These are phyloP conservation scores for Plecturocebus donacophilus DNA, from an alignment of 2,113 vertebrate genomes.

Conservation along the genomic window DNA sequence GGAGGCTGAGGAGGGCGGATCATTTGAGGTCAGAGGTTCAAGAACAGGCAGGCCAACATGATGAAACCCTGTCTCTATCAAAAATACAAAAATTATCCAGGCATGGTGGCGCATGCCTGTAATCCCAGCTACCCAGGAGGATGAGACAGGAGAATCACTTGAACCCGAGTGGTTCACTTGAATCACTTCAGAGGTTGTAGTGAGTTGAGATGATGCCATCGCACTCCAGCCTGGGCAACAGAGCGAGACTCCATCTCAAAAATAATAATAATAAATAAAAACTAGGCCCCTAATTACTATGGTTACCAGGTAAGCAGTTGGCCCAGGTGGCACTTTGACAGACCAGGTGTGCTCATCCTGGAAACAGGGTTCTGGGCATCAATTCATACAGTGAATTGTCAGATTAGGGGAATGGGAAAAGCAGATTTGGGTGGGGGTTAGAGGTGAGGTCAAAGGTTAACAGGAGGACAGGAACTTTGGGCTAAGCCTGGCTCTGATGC, in stretches of 20 bases:
- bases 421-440: not conserved
- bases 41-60: not conserved
- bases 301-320: constrained; percentile 16
- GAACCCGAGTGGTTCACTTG: not conserved
- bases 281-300: not conserved
- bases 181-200: not conserved
- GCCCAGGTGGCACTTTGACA: not conserved
- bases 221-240: not conserved
- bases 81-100: not conserved
- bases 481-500: not conserved
- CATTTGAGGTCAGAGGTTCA: not conserved
- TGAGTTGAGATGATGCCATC: not conserved
- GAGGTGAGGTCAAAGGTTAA: not conserved
- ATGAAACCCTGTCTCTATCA: not conserved
- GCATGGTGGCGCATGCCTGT: not conserved
- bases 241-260: not conserved
- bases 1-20: not conserved
- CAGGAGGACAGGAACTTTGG: not conserved
- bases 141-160: not conserved
- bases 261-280: not conserved
- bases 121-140: not conserved
- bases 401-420: not conserved
- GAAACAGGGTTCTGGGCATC: not conserved
- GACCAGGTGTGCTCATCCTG: not conserved
- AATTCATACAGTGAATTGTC: not conserved